Evolutionary conservation across 2,888 invertebrate species (phyloP), one percentile per base, ranked within the genome.

Genomic region (Halocaridina rubra): DNA sequence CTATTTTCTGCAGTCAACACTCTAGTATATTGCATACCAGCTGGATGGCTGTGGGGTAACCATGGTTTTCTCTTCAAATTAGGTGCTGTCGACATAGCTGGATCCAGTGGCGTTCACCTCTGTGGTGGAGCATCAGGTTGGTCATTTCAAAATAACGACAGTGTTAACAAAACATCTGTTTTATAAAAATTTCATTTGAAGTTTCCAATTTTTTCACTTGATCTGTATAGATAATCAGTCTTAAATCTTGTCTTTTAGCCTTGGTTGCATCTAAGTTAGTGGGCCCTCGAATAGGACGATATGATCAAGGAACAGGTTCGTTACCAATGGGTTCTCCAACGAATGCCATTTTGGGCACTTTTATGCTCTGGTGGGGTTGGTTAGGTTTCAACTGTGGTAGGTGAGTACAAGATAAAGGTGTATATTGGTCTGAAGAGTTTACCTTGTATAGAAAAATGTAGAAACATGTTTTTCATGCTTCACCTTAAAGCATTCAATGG

Each of bases 351-450:
- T 94, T 97, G 94, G 97, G 97, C 0, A 93, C 97, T 13, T 97
- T 97, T 90, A 97, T 97, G 57, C 92, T 97, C 0, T 97, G 97
- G 97, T 98, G 98, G 98, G 98, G 98, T 0, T 98, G 98, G 98
- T 92, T 98, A 79, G 97, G 97, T 0, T 98, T 98, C 90, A 97
- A 97, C 91, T 97, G 97, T 76, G 98, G 98, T 16, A 96, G 96
- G 91, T 91, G 82, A 71, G 80, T 19, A 19, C 22, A 10, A 2
- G 1, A 1, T 61, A 24, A n/a, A n/a, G n/a, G n/a, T n/a, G n/a
- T n/a, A n/a, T n/a, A n/a, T n/a, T n/a, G n/a, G n/a, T n/a, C n/a
- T n/a, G n/a, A n/a, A n/a, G n/a, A n/a, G n/a, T n/a, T n/a, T n/a
- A n/a, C n/a, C n/a, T n/a, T n/a, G n/a, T n/a, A n/a, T n/a, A n/a